Base-by-base conservation (phyloP, 2,888 invertebrate species). In the Mactromeris polynyma region DNA sequence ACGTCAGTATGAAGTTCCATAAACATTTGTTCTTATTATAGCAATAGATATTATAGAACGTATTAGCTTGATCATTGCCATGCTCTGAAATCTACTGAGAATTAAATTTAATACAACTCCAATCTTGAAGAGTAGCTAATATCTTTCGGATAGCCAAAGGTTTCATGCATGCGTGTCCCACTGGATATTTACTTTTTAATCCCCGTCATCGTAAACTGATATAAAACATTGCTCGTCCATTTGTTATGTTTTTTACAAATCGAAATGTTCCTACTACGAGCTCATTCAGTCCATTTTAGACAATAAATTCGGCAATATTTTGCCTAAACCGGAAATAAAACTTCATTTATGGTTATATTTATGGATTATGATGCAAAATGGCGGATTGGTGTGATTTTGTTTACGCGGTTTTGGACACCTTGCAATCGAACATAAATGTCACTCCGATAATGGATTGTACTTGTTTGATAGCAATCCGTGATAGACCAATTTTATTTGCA, bases 321-420 rank as follows among this genome's bases (percentile, higher is more conserved):
- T 73, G 73, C 73, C 73, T 36, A 4, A 14, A 36, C 73, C 73
- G 36, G 73, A 73, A 73, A 73, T 73, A 73, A 73, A 69, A 33
- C 36, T 73, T 73, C n/a, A 33, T 73, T 73, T 73, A 73, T 36
- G 36, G 36, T 26, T 36, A 26, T 73, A 36, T 73, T 73, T 73
- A 73, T 73, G 36, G 73, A 73, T 19, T 73, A 36, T 73, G 36
- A 33, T 73, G 11, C 36, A 73, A 2, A 4, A 73, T 73, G 73
- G 73, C 11, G 33, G 36, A 73, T 19, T 73, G 11, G 33, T 2
- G 73, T 33, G 19, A 19, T 36, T 36, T 73, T 73, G 73, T 73
- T 73, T 73, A 73, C 73, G 73, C 36, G 36, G 73, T 14, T 73
- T 31, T 26, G 26, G 17, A 73, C 36, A 36, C 36, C 17, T 36